Percentiles rank a stretch among this genome's conserved stretches.
phyloP scores from a whole-genome alignment of 2,888 invertebrate species.

The Cephus pygmeus region DNA sequence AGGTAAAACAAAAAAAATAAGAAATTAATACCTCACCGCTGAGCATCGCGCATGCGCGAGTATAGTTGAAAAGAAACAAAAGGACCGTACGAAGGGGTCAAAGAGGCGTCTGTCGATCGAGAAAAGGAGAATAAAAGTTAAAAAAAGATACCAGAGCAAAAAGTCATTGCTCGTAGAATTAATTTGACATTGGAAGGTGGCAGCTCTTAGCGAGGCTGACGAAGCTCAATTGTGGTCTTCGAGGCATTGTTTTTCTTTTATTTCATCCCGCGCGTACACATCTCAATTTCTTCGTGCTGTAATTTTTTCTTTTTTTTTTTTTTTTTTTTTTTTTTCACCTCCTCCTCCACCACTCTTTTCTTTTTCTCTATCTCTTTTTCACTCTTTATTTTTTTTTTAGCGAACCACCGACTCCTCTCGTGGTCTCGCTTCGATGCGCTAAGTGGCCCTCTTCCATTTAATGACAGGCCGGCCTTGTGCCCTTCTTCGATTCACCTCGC shows the following conservation, averaged over 20 bases:
- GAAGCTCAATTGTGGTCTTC: conserved; percentile 5
- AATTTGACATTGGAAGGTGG: conserved; percentile 2
- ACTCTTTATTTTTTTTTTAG: not conserved
- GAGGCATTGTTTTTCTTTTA: conserved; percentile 10
- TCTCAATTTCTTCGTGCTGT: not conserved
- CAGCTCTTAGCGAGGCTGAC: conserved; percentile 11
- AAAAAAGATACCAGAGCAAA: not conserved
- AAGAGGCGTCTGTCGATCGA: not conserved
- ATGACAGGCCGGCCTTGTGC: conserved; percentile 44
- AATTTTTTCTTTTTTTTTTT: not conserved
- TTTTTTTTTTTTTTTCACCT: not conserved
- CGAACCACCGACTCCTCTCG: not conserved
- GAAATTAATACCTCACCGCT: not conserved
- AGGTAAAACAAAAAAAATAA: not conserved
- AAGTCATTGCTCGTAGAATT: not conserved
- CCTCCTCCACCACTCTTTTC: not conserved
- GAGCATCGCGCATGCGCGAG: not conserved
- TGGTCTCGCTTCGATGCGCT: conserved; percentile 27
- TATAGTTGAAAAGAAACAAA: not conserved
- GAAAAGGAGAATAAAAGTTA: not conserved
- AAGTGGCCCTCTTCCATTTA: conserved; percentile 48
- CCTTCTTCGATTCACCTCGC: not conserved
- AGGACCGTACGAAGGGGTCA: not conserved
- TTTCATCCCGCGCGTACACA: conserved; percentile 4
- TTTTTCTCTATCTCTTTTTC: not conserved